phyloP scores from a whole-genome alignment of 2,113 vertebrate genomes.

The Caranx melampygus region DNA sequence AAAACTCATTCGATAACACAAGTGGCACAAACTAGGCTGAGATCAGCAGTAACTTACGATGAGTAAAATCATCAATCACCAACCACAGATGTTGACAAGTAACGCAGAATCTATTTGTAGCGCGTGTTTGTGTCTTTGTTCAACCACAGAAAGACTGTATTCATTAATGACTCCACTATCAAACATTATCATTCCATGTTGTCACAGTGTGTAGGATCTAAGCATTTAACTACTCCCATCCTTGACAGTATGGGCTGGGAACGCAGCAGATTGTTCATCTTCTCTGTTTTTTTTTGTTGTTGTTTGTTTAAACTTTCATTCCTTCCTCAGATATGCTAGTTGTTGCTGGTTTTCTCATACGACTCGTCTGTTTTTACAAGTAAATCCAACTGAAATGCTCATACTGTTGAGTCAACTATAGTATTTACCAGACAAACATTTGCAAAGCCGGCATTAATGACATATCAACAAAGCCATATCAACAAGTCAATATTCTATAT shows the following conservation, averaged over 20 bases:
- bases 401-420: neutral
- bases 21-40: neutral
- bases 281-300: neutral
- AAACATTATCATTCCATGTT: conserved; percentile 6
- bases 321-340: neutral
- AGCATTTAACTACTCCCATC: neutral
- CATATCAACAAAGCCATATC: neutral
- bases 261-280: neutral
- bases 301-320: neutral
- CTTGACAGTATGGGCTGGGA: neutral
- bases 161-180: conserved; percentile 1
- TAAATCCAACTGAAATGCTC: neutral
- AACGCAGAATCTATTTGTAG: neutral
- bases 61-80: neutral
- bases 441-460: conserved; percentile 18
- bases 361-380: neutral
- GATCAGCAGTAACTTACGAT: neutral
- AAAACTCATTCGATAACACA: neutral
- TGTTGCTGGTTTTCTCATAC: conserved; percentile 10
- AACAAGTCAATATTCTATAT: neutral
- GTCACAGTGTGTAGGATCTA: neutral
- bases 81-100: neutral
- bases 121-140: neutral
- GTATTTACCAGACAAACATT: conserved; percentile 5
- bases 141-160: neutral